Percentiles rank a stretch among this genome's conserved stretches.
phyloP scores from a whole-genome alignment of 2,113 vertebrate genomes.

The Noturus placidus region DNA sequence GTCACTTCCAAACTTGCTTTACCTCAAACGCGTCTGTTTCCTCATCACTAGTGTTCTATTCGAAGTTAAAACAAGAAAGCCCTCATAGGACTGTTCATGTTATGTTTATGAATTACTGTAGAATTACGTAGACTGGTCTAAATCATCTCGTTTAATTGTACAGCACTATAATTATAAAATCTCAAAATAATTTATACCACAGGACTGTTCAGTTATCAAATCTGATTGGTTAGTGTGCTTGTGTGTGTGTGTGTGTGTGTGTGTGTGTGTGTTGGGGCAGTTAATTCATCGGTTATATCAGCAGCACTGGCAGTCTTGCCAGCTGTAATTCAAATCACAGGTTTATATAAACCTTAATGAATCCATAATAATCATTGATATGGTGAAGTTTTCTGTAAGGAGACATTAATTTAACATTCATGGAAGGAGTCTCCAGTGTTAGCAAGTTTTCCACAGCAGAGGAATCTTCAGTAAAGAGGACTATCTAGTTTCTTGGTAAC shows the following conservation, averaged over 20 bases:
- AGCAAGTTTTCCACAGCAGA: background rate
- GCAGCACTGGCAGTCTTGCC: background rate
- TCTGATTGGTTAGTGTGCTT: background rate
- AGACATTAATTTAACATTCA: background rate
- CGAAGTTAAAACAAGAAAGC: background rate
- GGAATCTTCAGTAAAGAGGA: background rate
- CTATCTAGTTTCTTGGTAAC: background rate
- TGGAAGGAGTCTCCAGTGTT: background rate
- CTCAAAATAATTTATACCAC: background rate
- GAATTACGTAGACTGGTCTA: background rate
- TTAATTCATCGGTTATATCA: background rate
- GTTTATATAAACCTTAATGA: background rate
- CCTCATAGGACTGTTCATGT: background rate
- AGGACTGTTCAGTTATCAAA: background rate
- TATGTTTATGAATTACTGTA: background rate
- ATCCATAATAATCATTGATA: background rate
- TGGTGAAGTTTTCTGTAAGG: background rate
- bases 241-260: too few species aligned
- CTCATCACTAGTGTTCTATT: background rate
- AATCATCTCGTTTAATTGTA: background rate
- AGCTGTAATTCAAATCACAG: background rate
- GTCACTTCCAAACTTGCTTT: constrained; percentile 68
- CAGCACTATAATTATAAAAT: background rate
- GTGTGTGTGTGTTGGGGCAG: too few species aligned
- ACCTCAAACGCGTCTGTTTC: constrained; percentile 42